Evolutionary conservation across 2,888 invertebrate species (phyloP).

Genomic region (Tineola bisselliella): DNA sequence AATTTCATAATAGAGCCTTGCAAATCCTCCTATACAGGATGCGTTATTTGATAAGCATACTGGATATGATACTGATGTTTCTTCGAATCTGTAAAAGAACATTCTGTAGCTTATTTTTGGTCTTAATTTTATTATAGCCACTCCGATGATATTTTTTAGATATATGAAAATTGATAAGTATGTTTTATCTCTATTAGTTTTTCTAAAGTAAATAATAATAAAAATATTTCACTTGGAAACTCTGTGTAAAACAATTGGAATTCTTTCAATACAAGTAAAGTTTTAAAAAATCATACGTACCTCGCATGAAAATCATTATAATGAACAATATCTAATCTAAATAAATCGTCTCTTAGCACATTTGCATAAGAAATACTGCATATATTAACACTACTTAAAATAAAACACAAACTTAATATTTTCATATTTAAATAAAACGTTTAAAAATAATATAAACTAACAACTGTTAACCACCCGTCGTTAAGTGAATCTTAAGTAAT

Average conservation of each 20-base stretch:
- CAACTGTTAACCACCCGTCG: not conserved
- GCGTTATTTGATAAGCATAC: slow-evolving; percentile 58
- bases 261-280: not conserved
- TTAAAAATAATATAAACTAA: not conserved
- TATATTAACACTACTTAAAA: not conserved
- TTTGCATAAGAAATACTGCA: not conserved
- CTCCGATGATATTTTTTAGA: too few relatives aligned
- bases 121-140: too few relatives aligned
- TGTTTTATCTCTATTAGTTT: too few relatives aligned
- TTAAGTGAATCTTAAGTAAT: slow-evolving; percentile 8
- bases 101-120: too few relatives aligned
- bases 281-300: slow-evolving; percentile 26
- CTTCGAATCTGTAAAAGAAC: slow-evolving; percentile 65
- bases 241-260: too few relatives aligned
- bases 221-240: too few relatives aligned
- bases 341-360: slow-evolving; percentile 28
- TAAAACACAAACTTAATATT: not conserved
- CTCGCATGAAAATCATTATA: slow-evolving; percentile 66
- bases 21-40: slow-evolving; percentile 74
- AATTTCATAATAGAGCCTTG: slow-evolving; percentile 70
- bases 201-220: too few relatives aligned
- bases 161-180: too few relatives aligned
- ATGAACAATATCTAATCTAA: slow-evolving; percentile 61
- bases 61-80: slow-evolving; percentile 64
- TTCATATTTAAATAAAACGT: slow-evolving; percentile 1